Evolutionary conservation across 2,888 invertebrate species (phyloP).

Genomic region (Boloria euphrosyne): DNA sequence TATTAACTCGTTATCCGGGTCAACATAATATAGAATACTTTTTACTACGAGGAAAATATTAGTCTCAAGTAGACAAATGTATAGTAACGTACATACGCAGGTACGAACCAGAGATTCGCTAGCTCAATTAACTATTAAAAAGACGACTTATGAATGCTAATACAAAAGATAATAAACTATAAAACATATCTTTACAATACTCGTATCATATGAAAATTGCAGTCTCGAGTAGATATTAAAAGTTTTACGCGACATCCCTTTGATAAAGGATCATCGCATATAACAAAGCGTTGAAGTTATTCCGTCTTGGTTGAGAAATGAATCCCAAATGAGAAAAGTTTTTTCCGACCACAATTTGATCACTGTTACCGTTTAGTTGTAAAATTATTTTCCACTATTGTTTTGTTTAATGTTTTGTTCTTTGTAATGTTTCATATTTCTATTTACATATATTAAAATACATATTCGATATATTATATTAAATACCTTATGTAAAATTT

Average conservation of each 20-base stretch:
- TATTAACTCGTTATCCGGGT: too few species aligned
- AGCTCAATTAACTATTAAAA: too few species aligned
- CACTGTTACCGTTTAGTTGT: constrained; percentile 25
- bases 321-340: constrained; percentile 52
- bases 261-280: constrained; percentile 26
- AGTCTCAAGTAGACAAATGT: too few species aligned
- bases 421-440: neutral
- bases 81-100: too few species aligned
- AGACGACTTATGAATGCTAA: neutral
- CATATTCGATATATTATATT: too few species aligned
- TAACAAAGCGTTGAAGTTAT: constrained; percentile 42
- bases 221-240: constrained; percentile 15
- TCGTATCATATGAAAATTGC: neutral
- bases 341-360: constrained; percentile 36
- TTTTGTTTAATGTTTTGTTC: constrained; percentile 22
- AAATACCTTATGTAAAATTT: too few species aligned
- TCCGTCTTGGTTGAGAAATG: constrained; percentile 48
- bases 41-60: too few species aligned
- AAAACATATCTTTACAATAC: neutral
- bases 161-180: neutral
- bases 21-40: too few species aligned
- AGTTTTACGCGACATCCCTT: constrained; percentile 16
- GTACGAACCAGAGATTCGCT: too few species aligned
- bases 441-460: too few species aligned
- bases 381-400: constrained; percentile 27